phyloP scores from a whole-genome alignment of 1,140 invertebrate genomes.

The Holcopasites calliopsidis region DNA sequence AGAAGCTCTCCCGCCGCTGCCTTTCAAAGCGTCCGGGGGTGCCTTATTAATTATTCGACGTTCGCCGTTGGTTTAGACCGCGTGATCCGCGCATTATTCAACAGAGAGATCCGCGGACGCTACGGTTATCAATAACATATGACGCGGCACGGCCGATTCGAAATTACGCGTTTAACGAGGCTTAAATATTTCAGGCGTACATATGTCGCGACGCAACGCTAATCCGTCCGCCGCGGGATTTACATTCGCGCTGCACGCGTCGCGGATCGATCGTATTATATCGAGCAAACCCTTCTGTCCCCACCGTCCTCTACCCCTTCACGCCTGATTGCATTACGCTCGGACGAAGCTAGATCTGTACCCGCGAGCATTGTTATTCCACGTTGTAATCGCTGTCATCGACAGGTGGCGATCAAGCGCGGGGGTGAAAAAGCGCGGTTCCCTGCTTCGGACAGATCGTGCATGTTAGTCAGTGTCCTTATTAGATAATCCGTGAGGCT shows the following conservation, averaged over 20 bases:
- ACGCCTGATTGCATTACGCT: conserved; percentile 18
- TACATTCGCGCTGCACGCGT: neutral
- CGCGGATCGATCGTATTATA: conserved; percentile 26
- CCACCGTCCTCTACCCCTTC: neutral
- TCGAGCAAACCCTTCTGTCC: neutral
- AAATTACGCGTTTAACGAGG: conserved; percentile 47
- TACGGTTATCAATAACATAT: conserved; percentile 45
- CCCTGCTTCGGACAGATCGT: too few relatives aligned
- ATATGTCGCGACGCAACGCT: conserved; percentile 5
- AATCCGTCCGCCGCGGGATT: conserved; percentile 27
- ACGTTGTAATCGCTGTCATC: conserved; percentile 14
- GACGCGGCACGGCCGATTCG: conserved; percentile 41
- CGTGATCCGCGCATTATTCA: conserved; percentile 43
- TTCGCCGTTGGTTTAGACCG: conserved; percentile 38
- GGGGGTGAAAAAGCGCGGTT: neutral
- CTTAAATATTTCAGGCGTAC: conserved; percentile 33
- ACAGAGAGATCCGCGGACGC: neutral
- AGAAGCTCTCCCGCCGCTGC: conserved; percentile 4
- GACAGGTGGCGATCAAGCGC: neutral
- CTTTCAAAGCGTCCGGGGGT: conserved; percentile 22
- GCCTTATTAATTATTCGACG: conserved; percentile 48
- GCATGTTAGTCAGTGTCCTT: too few relatives aligned
- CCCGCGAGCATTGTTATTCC: conserved; percentile 11
- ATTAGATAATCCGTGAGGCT: too few relatives aligned
- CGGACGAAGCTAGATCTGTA: neutral